Evolutionary conservation across 2,888 invertebrate species (phyloP).

Genomic region (Pollenia amentaria): DNA sequence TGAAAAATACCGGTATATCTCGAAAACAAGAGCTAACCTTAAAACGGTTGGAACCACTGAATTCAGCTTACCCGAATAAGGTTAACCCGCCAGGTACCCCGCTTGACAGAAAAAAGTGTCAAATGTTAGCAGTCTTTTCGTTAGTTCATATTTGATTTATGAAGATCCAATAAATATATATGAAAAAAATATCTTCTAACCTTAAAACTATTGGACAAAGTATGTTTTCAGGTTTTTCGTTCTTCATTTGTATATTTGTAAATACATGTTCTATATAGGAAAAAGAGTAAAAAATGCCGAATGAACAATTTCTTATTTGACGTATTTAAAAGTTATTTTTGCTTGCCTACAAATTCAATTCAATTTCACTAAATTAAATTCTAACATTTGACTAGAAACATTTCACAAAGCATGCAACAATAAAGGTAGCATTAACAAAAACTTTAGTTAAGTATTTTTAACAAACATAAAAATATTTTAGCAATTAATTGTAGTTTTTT

Average conservation of each 20-base stretch:
- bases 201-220: constrained; percentile 18
- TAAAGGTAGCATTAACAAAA: neutral
- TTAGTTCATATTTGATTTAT: too few relatives aligned
- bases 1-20: too few relatives aligned
- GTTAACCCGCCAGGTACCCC: too few relatives aligned
- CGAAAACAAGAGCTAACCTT: too few relatives aligned
- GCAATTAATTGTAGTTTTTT: neutral
- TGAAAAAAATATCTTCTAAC: too few relatives aligned
- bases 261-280: neutral
- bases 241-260: constrained; percentile 9
- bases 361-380: constrained; percentile 1
- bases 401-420: constrained; percentile 39
- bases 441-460: neutral
- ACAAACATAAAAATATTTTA: neutral
- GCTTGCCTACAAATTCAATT: constrained; percentile 38
- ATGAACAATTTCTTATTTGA: constrained; percentile 39
- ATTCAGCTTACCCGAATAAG: too few relatives aligned
- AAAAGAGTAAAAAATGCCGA: neutral
- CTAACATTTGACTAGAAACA: constrained; percentile 49
- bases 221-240: neutral
- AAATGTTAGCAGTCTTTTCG: too few relatives aligned
- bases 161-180: too few relatives aligned
- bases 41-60: too few relatives aligned
- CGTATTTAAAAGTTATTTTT: constrained; percentile 43
- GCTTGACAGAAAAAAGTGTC: too few relatives aligned